These are phyloP conservation scores for Lasioglossum pauxillum DNA, from an alignment of 2,888 invertebrate species.

Conservation along the genomic window DNA sequence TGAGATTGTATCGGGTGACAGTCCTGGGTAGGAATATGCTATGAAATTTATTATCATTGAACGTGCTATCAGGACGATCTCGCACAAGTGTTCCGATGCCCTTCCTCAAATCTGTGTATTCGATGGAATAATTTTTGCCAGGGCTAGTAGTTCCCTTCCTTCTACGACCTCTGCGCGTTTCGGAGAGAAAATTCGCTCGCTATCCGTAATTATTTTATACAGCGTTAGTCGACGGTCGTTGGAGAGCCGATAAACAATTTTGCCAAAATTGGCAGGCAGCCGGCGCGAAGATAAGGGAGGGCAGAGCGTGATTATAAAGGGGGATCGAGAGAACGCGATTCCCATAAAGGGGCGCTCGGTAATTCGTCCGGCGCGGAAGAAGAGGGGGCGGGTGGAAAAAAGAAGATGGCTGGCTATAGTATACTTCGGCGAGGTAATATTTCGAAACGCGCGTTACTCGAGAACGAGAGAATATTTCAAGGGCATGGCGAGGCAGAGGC, in stretches of 20 bases:
- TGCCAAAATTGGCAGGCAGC: not conserved
- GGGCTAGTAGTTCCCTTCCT: not conserved
- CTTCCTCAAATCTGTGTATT: not conserved
- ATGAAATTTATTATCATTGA: conserved; percentile 3
- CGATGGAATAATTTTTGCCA: not conserved
- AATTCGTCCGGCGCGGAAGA: not conserved
- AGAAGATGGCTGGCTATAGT: not conserved
- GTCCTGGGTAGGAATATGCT: not conserved
- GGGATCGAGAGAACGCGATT: conserved; percentile 5
- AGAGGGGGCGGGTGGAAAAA: not conserved
- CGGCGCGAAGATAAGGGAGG: not conserved
- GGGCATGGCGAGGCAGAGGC: conserved; percentile 24
- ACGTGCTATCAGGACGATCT: not conserved
- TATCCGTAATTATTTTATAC: not conserved
- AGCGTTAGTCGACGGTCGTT: not conserved
- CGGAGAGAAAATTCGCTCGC: not conserved
- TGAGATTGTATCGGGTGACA: conserved; percentile 45
- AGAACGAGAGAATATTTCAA: conserved; percentile 36
- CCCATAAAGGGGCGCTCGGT: conserved; percentile 5
- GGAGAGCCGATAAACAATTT: not conserved
- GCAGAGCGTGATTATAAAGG: conserved; percentile 8
- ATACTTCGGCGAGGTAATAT: not conserved
- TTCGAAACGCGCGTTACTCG: not conserved
- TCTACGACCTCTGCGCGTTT: not conserved
- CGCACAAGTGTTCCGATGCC: not conserved